Evolutionary conservation across 2,797 vertebrate species (phyloP).

Genomic region (Parauchenoglanis punctatus): DNA sequence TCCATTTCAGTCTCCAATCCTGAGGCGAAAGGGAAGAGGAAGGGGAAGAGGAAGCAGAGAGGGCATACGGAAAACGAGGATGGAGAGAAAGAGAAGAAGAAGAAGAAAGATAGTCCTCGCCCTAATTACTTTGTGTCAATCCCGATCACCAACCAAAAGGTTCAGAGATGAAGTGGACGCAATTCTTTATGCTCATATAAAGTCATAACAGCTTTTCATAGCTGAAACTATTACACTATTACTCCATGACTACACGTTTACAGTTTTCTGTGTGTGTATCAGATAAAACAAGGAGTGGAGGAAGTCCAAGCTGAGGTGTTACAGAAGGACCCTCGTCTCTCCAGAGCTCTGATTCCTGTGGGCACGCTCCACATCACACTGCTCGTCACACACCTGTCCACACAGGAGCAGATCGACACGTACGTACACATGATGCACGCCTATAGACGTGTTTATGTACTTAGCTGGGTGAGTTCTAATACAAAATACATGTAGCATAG

Average conservation of each 20-base stretch:
- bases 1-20: constrained; percentile 62
- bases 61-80: constrained; percentile 57
- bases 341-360: constrained; percentile 81
- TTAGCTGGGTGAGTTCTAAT: background rate
- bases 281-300: constrained; percentile 82
- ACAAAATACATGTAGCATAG: background rate
- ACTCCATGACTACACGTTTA: background rate
- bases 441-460: background rate
- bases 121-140: constrained; percentile 96
- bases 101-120: constrained; percentile 72
- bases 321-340: constrained; percentile 82
- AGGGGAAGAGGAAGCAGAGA: constrained; percentile 74
- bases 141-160: constrained; percentile 89
- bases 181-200: background rate
- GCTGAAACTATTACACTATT: background rate
- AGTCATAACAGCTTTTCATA: background rate
- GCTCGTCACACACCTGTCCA: constrained; percentile 86
- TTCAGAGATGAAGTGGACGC: constrained; percentile 52
- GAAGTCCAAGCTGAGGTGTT: constrained; percentile 82
- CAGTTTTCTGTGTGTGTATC: constrained; percentile 53
- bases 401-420: constrained; percentile 83
- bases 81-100: constrained; percentile 71
- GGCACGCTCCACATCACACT: constrained; percentile 91
- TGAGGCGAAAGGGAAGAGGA: constrained; percentile 74
- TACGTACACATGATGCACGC: constrained; percentile 73